A percentile compares a stretch with the other conserved stretches of the same genome.
These are phyloP conservation scores for Polyommatus icarus DNA, from an alignment of 2,888 invertebrate genomes.

Conservation along the genomic window DNA sequence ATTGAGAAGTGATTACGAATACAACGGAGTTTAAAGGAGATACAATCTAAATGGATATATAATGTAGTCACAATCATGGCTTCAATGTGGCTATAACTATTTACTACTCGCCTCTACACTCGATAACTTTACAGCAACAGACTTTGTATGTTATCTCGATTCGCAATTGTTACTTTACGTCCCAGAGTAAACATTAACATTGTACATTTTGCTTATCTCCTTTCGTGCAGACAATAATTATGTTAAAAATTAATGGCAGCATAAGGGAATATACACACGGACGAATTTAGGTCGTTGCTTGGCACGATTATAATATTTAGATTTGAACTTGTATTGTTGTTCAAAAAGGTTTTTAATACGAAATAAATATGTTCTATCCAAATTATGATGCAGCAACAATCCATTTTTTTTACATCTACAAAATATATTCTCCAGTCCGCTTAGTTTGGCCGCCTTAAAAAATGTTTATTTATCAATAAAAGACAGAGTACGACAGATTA, in stretches of 20 bases:
- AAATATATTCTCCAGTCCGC: too few species aligned
- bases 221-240: constrained; percentile 17
- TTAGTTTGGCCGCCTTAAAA: too few species aligned
- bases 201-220: constrained; percentile 31
- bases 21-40: too few species aligned
- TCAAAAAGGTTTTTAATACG: too few species aligned
- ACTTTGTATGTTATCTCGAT: neutral
- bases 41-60: neutral
- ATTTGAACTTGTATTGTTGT: too few species aligned
- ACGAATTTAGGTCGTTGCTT: neutral
- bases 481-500: too few species aligned
- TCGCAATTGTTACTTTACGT: constrained; percentile 37
- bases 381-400: too few species aligned
- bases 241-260: constrained; percentile 3
- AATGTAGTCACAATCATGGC: neutral
- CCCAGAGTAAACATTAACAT: constrained; percentile 33
- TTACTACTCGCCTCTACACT: neutral
- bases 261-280: neutral
- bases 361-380: too few species aligned
- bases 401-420: too few species aligned
- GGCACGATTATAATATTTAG: too few species aligned
- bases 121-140: neutral
- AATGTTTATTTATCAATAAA: too few species aligned
- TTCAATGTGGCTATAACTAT: neutral
- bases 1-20: too few species aligned